phyloP scores from a whole-genome alignment of 2,888 invertebrate genomes.

The Choreutis nemorana region DNA sequence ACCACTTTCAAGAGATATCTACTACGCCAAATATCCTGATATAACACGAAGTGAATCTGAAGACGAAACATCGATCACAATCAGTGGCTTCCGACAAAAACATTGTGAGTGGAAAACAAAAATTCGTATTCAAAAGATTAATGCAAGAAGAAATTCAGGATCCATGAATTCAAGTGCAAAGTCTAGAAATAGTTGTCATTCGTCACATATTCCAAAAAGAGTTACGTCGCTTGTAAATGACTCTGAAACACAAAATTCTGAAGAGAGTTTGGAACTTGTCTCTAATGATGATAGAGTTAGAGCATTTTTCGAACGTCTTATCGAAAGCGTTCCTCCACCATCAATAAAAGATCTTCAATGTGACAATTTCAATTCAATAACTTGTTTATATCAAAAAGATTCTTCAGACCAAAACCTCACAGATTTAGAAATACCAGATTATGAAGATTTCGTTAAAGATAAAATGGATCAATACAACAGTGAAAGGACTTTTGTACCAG shows the following conservation, averaged over 20 bases:
- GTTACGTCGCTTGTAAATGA: constrained; percentile 21
- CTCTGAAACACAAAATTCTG: constrained; percentile 6
- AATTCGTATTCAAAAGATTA: constrained; percentile 12
- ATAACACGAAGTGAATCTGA: constrained; percentile 56
- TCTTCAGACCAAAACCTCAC: constrained; percentile 19
- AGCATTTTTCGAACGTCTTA: constrained; percentile 35
- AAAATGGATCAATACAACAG: constrained; percentile 21
- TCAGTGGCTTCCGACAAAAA: constrained; percentile 40
- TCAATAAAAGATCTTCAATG: constrained; percentile 24
- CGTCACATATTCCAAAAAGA: constrained; percentile 22
- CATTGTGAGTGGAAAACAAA: constrained; percentile 46
- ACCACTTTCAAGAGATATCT: constrained; percentile 44
- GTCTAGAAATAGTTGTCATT: constrained; percentile 19
- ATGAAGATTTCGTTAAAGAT: constrained; percentile 35
- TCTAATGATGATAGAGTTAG: constrained; percentile 29
- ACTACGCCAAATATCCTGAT: constrained; percentile 47
- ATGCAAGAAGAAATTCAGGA: constrained; percentile 21
- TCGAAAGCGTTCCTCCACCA: constrained; percentile 42
- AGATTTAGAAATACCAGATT: constrained; percentile 35
- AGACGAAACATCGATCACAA: constrained; percentile 41
- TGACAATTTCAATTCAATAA: constrained; percentile 10
- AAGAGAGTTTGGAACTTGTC: constrained; percentile 1
- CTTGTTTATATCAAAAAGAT: constrained; percentile 14
- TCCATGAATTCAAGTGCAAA: constrained; percentile 21
- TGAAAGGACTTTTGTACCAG: constrained; percentile 17